Evolutionary conservation across 1,140 invertebrate genomes (phyloP).

Genomic region (Drosophila miranda): DNA sequence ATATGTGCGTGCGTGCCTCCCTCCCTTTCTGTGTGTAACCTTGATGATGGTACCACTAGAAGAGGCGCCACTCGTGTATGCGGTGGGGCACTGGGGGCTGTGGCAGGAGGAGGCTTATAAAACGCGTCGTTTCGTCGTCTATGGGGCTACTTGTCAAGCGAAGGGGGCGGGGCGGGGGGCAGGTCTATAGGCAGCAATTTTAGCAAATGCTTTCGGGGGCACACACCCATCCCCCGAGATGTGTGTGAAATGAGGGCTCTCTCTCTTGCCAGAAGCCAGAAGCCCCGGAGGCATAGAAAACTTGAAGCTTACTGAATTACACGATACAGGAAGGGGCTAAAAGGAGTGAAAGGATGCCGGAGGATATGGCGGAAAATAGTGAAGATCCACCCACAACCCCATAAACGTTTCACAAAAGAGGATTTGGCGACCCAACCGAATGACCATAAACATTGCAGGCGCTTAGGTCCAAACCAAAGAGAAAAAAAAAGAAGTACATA

Average conservation of each 20-base stretch:
- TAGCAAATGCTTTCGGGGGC: constrained; percentile 38
- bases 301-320: constrained; percentile 50
- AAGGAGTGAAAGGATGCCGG: neutral
- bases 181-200: constrained; percentile 27
- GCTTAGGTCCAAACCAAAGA: neutral
- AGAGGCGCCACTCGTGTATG: neutral
- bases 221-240: constrained; percentile 2
- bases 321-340: constrained; percentile 5
- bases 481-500: neutral
- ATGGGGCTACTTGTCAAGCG: constrained; percentile 50
- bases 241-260: constrained; percentile 44
- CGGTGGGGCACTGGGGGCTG: neutral
- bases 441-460: constrained; percentile 41
- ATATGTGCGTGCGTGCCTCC: constrained; percentile 30
- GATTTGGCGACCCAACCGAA: constrained; percentile 9
- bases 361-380: constrained; percentile 6
- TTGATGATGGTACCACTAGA: constrained; percentile 49
- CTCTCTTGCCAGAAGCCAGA: constrained; percentile 21
- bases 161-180: neutral
- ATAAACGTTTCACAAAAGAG: neutral
- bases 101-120: constrained; percentile 52
- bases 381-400: constrained; percentile 4
- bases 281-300: constrained; percentile 19
- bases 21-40: constrained; percentile 46
- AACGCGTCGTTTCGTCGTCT: constrained; percentile 50